Evolutionary conservation across 2,888 invertebrate species (phyloP).

Genomic region (Galerucella pusilla): DNA sequence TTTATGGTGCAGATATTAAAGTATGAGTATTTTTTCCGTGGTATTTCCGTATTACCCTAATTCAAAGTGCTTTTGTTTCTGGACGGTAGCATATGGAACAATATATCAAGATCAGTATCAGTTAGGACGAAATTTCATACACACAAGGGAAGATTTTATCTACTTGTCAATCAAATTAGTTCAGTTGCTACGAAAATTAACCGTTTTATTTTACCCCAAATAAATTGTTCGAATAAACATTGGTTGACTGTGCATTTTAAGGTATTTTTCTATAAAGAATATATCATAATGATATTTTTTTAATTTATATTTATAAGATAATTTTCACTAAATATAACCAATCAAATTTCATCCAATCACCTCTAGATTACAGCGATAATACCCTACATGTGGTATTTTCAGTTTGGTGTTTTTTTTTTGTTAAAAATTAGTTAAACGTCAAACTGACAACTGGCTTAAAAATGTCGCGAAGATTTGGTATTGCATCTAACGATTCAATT

Average conservation of each 20-base stretch:
- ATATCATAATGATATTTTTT: no score
- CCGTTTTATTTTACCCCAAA: constrained; percentile 35
- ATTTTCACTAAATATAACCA: no score
- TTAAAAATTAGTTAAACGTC: no score
- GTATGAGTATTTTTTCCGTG: constrained; percentile 41
- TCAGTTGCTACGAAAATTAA: constrained; percentile 48
- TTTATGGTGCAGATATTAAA: constrained; percentile 39
- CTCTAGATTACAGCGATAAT: no score
- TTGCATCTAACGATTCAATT: no score
- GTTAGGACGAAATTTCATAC: constrained; percentile 37
- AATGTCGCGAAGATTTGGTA: no score
- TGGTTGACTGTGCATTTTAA: background rate
- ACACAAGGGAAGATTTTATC: constrained; percentile 46
- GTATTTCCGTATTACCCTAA: constrained; percentile 44
- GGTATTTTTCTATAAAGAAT: background rate
- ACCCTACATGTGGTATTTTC: no score
- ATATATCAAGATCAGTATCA: constrained; percentile 47
- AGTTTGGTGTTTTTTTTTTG: no score
- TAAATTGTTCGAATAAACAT: constrained; percentile 22
- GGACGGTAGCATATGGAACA: constrained; percentile 45
- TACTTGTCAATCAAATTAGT: constrained; percentile 50
- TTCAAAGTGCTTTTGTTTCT: constrained; percentile 41
- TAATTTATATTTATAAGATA: no score
- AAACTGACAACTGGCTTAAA: no score
- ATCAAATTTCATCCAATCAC: no score